phyloP scores from a whole-genome alignment of 2,797 vertebrate genomes.

The Mionectes olivaceus region DNA sequence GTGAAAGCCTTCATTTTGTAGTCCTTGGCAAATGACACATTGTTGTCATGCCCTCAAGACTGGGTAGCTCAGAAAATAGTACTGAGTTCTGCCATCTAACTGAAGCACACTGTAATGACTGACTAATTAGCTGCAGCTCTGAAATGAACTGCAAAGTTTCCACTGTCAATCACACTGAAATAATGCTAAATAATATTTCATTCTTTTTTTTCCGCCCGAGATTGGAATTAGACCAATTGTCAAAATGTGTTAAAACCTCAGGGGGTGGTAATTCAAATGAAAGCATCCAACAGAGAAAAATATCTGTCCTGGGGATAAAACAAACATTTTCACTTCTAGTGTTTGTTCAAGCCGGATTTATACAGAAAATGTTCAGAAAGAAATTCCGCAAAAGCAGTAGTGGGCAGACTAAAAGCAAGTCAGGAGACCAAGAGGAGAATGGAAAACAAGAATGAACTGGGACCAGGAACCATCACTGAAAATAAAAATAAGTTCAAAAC shows the following conservation, averaged over 20 bases:
- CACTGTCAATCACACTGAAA: slow-evolving; percentile 42
- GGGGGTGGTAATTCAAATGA: slow-evolving; percentile 28
- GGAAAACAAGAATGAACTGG: neutral
- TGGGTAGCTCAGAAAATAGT: neutral
- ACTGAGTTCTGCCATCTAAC: neutral
- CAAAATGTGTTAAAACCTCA: slow-evolving; percentile 53
- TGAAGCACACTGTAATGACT: slow-evolving; percentile 29
- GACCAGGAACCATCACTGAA: neutral
- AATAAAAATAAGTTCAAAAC: neutral
- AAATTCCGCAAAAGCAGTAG: neutral
- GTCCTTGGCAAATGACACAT: neutral
- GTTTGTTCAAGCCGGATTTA: slow-evolving; percentile 14
- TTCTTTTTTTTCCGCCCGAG: neutral
- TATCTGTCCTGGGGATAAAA: slow-evolving; percentile 31
- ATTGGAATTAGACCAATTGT: slow-evolving; percentile 39
- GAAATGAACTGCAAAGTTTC: slow-evolving; percentile 33
- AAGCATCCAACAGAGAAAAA: slow-evolving; percentile 45
- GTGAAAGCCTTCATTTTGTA: neutral
- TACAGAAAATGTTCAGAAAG: slow-evolving; percentile 15
- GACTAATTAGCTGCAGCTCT: slow-evolving; percentile 49
- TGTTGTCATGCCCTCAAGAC: neutral
- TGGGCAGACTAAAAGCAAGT: neutral
- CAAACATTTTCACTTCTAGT: slow-evolving; percentile 40
- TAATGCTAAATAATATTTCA: neutral
- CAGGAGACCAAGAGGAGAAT: neutral